Conservation (phyloP, 1,140 invertebrate genomes). For the Saxidomus purpurata region DNA sequence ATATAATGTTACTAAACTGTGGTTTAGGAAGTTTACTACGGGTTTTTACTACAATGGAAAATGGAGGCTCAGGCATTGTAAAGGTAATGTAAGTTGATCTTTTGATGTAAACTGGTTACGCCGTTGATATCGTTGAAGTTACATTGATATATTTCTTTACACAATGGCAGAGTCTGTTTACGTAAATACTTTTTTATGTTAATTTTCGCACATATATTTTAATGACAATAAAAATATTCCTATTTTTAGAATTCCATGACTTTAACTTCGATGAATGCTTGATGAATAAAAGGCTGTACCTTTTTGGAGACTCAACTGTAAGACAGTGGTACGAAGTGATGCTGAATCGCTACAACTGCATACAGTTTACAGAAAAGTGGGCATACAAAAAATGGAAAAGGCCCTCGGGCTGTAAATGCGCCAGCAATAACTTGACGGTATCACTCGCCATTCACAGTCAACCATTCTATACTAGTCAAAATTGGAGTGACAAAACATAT, state of each 20-base stretch:
- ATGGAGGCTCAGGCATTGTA: not conserved
- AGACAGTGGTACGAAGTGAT: constrained; percentile 30
- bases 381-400: constrained; percentile 13
- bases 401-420: not conserved
- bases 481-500: not conserved
- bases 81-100: no score
- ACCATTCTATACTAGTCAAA: not conserved
- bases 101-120: no score
- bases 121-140: no score
- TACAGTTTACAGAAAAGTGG: constrained; percentile 17
- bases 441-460: not conserved
- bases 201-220: no score
- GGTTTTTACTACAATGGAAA: constrained; percentile 1
- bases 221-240: no score
- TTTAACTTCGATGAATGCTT: not conserved
- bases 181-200: no score
- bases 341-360: not conserved
- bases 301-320: constrained; percentile 26
- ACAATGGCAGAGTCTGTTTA: no score
- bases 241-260: not conserved
- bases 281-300: not conserved
- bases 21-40: not conserved
- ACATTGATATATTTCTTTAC: no score
- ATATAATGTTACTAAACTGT: not conserved
- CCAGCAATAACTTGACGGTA: not conserved